A percentile compares a stretch with the other conserved stretches of the same genome.
Conservation (phyloP, 2,113 vertebrate species). For the Aegotheles bennettii region DNA sequence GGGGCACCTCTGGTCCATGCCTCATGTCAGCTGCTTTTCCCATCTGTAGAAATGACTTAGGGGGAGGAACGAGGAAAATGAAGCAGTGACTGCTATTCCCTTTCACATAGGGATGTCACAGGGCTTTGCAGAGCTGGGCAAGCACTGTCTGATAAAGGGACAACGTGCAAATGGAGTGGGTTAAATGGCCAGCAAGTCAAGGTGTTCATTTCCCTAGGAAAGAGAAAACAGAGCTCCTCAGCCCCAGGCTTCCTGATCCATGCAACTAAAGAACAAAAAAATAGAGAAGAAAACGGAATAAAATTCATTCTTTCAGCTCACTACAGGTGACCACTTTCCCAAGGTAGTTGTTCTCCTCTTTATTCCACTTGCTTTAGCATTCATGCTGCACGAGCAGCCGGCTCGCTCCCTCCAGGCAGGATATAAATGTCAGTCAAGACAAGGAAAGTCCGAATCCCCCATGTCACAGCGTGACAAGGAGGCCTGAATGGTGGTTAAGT, state of each 20-base stretch:
- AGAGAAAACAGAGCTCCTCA: neutral
- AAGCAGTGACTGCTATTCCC: neutral
- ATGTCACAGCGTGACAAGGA: neutral
- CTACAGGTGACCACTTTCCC: constrained; percentile 1
- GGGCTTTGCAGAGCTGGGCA: neutral
- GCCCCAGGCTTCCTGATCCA: neutral
- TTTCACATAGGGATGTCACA: neutral
- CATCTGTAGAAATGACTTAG: fast-evolving
- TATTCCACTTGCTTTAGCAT: constrained; percentile 5
- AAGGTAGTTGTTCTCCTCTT: neutral
- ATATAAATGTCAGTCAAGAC: constrained; percentile 61
- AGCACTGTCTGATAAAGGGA: neutral
- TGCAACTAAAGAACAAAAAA: neutral
- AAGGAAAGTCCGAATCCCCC: constrained; percentile 31
- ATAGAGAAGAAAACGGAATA: neutral
- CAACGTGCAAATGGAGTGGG: fast-evolving
- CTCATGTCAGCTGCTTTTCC: neutral
- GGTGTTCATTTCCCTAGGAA: neutral
- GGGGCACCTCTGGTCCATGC: fast-evolving
- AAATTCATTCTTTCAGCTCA: neutral
- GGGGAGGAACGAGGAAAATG: neutral
- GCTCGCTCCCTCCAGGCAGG: constrained; percentile 22
- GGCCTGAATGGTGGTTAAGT: neutral
- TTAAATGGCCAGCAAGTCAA: neutral
- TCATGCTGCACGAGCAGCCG: neutral